A percentile compares a stretch with the other conserved stretches of the same genome.
These are phyloP conservation scores for Propsilocerus akamusi DNA, from an alignment of 1,140 invertebrate genomes.

Conservation along the genomic window DNA sequence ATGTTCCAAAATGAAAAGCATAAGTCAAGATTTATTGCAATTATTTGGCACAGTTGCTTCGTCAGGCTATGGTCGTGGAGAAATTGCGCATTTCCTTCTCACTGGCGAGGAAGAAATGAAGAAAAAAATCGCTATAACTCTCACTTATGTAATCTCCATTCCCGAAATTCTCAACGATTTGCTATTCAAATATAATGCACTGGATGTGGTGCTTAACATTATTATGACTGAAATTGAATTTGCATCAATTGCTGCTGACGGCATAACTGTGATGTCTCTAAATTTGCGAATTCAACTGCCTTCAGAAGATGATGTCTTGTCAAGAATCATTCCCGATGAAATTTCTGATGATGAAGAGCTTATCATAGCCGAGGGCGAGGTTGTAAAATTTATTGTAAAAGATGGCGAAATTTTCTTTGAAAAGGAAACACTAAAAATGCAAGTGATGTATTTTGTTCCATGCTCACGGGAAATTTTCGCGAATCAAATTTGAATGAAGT, in stretches of 20 bases:
- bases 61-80: constrained; percentile 21
- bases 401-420: constrained; percentile 11
- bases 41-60: constrained; percentile 21
- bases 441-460: constrained; percentile 22
- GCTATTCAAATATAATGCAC: constrained; percentile 18
- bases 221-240: constrained; percentile 15
- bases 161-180: constrained; percentile 15
- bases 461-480: constrained; percentile 21
- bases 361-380: constrained; percentile 8
- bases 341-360: constrained; percentile 6
- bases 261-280: constrained; percentile 16
- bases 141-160: constrained; percentile 11
- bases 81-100: constrained; percentile 16
- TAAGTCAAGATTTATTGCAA: constrained; percentile 19
- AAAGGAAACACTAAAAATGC: constrained; percentile 18
- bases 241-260: constrained; percentile 19
- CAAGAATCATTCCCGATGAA: constrained; percentile 2
- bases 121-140: constrained; percentile 19
- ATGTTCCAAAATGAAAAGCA: constrained; percentile 14
- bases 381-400: not conserved
- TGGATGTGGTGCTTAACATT: constrained; percentile 16
- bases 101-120: constrained; percentile 15
- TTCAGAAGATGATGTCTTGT: constrained; percentile 7
- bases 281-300: constrained; percentile 15
- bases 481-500: constrained; percentile 20